Evolutionary conservation across 1,140 invertebrate species (phyloP), one percentile per base, ranked within the genome.

Genomic region (Neomicropteryx cornuta): DNA sequence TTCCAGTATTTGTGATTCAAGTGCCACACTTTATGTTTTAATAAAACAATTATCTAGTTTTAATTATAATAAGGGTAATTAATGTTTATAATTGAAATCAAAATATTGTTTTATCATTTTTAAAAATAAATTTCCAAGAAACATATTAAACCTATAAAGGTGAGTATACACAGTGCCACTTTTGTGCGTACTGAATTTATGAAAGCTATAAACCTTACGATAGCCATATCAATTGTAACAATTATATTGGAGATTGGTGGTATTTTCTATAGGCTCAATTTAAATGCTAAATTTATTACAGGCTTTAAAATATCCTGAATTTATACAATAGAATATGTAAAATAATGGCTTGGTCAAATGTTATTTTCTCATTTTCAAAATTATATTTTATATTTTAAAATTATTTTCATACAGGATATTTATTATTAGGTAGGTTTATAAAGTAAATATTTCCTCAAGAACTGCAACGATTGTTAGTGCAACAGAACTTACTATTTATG

Each of bases 1-100:
- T 69, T 69, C 66, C 66, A 69, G 66, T 69, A 69, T 69, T 69
- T 69, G 66, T 69, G 66, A 69, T 69, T 69, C 63, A 69, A 69
- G 66, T 69, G 66, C 66, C 66, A 69, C n/a, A n/a, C 66, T 69
- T 69, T 69, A 67, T 66, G 64, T 69, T 68, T 65, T 66, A 32
- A 48, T 42, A 48, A 69, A 65, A 67, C 64, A 66, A 69, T 69
- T 69, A 69, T 67, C 58, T 67, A 69, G 66, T 66, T 61, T 63
- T 65, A 64, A 69, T 60, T 66, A 61, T 59, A 49, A 8, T 69
- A 69, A 68, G 64, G 64, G 62, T 67, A 68, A 66, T 59, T 60
- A 45, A 38, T 36, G 24, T 36, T 63, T 65, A 66, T 64, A 64
- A 63, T 62, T 65, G 63, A 65, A 64, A 66, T 66, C 66, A 55